Conservation (phyloP, 1,140 invertebrate genomes). For the Caerostris darwini region DNA sequence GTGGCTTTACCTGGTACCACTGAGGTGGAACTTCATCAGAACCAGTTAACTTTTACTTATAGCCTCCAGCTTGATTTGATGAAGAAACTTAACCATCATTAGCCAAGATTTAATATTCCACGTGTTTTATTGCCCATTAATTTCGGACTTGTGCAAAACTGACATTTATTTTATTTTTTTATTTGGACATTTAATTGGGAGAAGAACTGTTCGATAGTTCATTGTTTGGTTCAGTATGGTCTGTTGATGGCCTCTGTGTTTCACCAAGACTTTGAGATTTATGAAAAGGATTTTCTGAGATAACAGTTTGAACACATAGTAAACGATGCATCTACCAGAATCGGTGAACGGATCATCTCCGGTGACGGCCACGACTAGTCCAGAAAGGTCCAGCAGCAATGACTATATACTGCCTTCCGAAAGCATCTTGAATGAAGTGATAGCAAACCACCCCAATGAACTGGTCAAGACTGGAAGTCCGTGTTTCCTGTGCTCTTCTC, state of each 20-base stretch:
- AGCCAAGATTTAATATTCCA: too few relatives aligned
- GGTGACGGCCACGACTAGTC: background rate
- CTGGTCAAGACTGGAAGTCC: conserved; percentile 95
- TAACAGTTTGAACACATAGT: background rate
- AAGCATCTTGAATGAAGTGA: conserved; percentile 89
- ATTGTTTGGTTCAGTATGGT: background rate
- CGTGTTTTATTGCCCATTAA: too few relatives aligned
- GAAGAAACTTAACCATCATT: too few relatives aligned
- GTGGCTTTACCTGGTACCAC: background rate
- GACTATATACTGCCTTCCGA: conserved; percentile 81
- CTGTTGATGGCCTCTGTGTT: background rate
- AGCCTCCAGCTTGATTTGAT: too few relatives aligned
- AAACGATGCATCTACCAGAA: conserved; percentile 62
- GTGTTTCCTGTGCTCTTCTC: conserved; percentile 93
- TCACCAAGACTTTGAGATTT: background rate
- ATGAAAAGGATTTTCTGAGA: background rate
- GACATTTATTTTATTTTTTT: too few relatives aligned
- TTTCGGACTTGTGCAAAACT: too few relatives aligned
- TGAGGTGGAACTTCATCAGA: background rate
- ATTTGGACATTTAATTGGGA: too few relatives aligned
- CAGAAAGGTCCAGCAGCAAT: background rate
- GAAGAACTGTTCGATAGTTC: background rate
- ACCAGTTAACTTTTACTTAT: too few relatives aligned
- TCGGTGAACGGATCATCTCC: background rate
- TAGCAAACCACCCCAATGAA: conserved; percentile 91